Base-by-base conservation (phyloP, 2,888 invertebrate species). In the Allophyes oxyacanthae region DNA sequence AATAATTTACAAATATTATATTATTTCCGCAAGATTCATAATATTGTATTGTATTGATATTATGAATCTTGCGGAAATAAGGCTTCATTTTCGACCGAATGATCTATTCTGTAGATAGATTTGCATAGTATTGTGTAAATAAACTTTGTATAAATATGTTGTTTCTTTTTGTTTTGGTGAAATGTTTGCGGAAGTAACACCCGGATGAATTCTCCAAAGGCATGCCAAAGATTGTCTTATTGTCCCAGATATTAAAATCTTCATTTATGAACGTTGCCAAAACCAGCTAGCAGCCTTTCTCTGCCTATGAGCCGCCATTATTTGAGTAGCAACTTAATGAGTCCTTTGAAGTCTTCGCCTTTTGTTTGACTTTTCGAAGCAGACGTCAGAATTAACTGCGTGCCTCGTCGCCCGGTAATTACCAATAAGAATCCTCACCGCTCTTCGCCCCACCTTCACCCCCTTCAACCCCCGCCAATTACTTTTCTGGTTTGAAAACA, bases 291-390 rank as follows among this genome's bases (percentile, higher is more conserved):
- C 38, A 52, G 46, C 54, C 57, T 45, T 58, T 62, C 60, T 55
- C 52, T 46, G 60, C 54, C 68, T 66, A 68, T 65, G 65, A 58
- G 49, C 64, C 64, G 44, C 80, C 80, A 79, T 84, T 88, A 84
- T 88, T 88, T 85, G 85, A 86, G 81, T 70, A 83, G 79, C 76
- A 79, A 85, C 84, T 85, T 88, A 87, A 88, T 86, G 86, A 88
- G 83, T 81, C 85, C 85, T 86, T 88, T 86, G 86, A 87, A 82
- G 84, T 79, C 77, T 75, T 80, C 78, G 41, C 75, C 85, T 83
- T 87, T 88, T 89, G 87, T 89, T 89, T 87, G 85, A 87, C 85
- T 86, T 88, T 82, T 80, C 77, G 71, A 67, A 79, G 77, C 78
- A 83, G 85, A 82, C 84, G 81, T 83, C 81, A 78, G 75, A 79